Evolutionary conservation across 2,888 invertebrate species (phyloP), one percentile per base, ranked within the genome.

Genomic region (Blastobasis lacticolella): DNA sequence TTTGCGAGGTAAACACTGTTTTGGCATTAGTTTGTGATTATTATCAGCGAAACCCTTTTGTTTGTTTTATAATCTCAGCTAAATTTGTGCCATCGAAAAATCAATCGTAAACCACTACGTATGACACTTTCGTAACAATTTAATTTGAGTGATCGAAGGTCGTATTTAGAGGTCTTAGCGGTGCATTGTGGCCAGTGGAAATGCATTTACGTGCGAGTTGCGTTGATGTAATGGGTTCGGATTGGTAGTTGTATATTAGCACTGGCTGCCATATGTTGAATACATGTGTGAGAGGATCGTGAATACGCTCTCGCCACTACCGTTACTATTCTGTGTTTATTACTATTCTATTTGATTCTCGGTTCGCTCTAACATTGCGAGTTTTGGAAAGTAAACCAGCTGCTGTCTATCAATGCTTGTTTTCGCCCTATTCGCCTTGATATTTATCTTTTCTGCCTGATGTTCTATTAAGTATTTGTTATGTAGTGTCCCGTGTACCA

Each of bases 211-310:
- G 23, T 23, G 23, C 23, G 23, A 23, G 23, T 23, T 23, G 23
- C 23, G 23, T 23, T 23, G 23, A 23, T 23, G 23, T 23, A 23
- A 23, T 23, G 23, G 23, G 23, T 23, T 23, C 23, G 23, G 23
- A 23, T 23, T 23, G 23, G 23, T 23, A 23, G 23, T 23, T 23
- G 23, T 23, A 23, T 23, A 23, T 23, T 23, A 23, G 23, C 23
- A 23, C 23, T 23, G 23, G 23, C 71, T 67, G 77, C 86, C 87
- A 85, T 86, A 86, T 84, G 86, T 81, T 85, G 72, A 40, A 6
- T 40, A 63, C 75, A 67, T 71, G 76, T 69, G 81, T 77, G 78
- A 79, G 78, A 72, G 80, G 78, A 69, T 78, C 69, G 62, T 56
- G 64, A 69, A 71, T 68, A 62, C 72, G 9, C 64, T 62, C 60